These are phyloP conservation scores for Phocides pigmalion DNA, from an alignment of 1,140 invertebrate species.

Conservation along the genomic window DNA sequence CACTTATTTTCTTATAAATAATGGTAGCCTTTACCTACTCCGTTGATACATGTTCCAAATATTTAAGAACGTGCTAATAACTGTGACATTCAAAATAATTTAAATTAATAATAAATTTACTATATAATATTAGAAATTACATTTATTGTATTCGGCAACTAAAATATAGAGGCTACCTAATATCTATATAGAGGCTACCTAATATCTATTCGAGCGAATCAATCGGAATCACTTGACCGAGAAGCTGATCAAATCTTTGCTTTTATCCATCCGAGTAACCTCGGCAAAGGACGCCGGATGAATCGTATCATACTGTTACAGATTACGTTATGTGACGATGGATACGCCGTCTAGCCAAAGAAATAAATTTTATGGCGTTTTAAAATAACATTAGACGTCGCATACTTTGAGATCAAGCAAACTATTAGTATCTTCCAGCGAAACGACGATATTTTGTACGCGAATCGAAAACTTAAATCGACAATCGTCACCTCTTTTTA, in stretches of 20 bases:
- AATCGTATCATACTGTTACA: not conserved
- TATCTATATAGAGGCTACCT: not conserved
- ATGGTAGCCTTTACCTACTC: too few species aligned
- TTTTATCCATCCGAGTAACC: conserved; percentile 17
- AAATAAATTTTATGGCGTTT: not conserved
- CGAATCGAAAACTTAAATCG: not conserved
- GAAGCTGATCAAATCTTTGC: conserved; percentile 14
- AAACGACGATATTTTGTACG: conserved; percentile 16
- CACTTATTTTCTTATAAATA: too few species aligned
- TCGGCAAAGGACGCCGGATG: conserved; percentile 7
- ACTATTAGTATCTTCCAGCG: not conserved
- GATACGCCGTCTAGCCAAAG: not conserved
- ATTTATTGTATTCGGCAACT: not conserved
- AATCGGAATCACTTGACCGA: conserved; percentile 19
- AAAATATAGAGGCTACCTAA: not conserved
- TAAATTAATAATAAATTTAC: not conserved
- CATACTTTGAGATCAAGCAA: not conserved
- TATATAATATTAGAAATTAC: not conserved
- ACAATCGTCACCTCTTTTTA: conserved; percentile 17
- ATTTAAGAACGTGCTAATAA: not conserved
- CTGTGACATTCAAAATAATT: not conserved
- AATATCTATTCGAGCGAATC: conserved; percentile 3
- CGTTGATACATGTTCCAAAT: not conserved
- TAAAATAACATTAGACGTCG: not conserved
- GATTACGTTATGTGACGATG: conserved; percentile 1